phyloP scores from a whole-genome alignment of 2,797 vertebrate species.

The Pseudotriccus pelzelni region DNA sequence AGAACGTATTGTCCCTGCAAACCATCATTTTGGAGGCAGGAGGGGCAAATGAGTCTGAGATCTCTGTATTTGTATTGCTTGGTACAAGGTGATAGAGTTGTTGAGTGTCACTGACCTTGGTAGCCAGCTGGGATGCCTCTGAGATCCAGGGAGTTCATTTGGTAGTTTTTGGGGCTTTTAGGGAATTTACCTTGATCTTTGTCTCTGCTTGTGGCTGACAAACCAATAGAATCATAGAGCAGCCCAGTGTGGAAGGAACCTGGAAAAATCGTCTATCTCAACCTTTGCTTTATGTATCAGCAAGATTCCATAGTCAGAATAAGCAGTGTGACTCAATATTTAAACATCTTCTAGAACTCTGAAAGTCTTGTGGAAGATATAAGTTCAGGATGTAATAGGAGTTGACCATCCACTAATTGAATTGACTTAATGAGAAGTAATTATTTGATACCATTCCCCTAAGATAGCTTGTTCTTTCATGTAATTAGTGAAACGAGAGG shows the following conservation, averaged over 20 bases:
- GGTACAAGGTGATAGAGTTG: background rate
- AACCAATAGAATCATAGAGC: background rate
- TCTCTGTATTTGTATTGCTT: background rate
- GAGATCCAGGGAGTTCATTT: background rate
- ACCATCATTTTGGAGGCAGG: background rate
- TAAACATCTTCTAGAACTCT: background rate
- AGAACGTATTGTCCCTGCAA: background rate
- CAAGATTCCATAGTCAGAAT: background rate
- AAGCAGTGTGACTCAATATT: background rate
- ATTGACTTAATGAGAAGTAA: conserved; percentile 36
- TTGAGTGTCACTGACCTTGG: background rate
- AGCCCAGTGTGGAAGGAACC: background rate
- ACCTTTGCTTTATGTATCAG: background rate
- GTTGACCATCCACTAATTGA: background rate
- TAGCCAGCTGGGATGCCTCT: background rate
- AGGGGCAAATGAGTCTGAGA: background rate
- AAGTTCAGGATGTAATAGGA: background rate
- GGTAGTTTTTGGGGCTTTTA: background rate
- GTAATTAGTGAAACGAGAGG: conserved; percentile 5
- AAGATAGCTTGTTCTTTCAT: background rate
- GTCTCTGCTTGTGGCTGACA: background rate
- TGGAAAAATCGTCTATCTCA: background rate
- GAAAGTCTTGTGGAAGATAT: background rate
- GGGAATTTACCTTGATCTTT: background rate
- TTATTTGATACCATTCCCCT: conserved; percentile 25